Evolutionary conservation across 1,140 invertebrate species (phyloP).

Genomic region (Marisa cornuarietis): DNA sequence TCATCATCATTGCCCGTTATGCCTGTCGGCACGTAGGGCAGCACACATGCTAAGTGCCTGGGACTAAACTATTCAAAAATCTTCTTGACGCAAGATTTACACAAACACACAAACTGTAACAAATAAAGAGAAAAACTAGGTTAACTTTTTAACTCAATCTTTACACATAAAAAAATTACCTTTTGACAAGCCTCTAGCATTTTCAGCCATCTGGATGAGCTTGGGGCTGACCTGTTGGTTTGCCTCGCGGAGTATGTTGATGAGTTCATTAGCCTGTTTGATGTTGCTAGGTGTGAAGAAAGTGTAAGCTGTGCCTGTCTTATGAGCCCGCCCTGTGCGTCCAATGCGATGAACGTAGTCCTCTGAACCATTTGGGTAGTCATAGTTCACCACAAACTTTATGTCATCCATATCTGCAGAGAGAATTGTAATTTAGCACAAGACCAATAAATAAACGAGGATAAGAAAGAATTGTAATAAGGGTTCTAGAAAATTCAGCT

Average conservation of each 20-base stretch:
- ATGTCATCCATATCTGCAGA: constrained; percentile 96
- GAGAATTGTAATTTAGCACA: not conserved
- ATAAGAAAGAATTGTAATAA: too few relatives aligned
- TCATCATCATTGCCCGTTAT: too few relatives aligned
- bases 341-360: constrained; percentile 99
- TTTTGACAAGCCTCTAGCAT: constrained; percentile 41
- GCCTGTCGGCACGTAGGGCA: too few relatives aligned
- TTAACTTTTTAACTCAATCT: not conserved
- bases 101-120: not conserved
- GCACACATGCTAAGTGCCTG: too few relatives aligned
- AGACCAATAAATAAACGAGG: too few relatives aligned
- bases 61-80: not conserved
- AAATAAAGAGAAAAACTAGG: not conserved
- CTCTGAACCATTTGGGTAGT: constrained; percentile 97
- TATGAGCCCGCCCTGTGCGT: constrained; percentile 89
- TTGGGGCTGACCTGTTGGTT: constrained; percentile 83
- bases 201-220: constrained; percentile 50
- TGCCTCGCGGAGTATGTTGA: constrained; percentile 90
- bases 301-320: constrained; percentile 95
- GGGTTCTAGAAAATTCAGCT: too few relatives aligned
- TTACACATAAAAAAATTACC: constrained; percentile 25
- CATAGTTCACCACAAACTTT: constrained; percentile 99
- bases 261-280: constrained; percentile 89
- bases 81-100: not conserved
- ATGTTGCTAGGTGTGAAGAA: constrained; percentile 94